Base-by-base conservation (phyloP, 2,797 vertebrate genomes). In the Enteromius thamalakanensis region DNA sequence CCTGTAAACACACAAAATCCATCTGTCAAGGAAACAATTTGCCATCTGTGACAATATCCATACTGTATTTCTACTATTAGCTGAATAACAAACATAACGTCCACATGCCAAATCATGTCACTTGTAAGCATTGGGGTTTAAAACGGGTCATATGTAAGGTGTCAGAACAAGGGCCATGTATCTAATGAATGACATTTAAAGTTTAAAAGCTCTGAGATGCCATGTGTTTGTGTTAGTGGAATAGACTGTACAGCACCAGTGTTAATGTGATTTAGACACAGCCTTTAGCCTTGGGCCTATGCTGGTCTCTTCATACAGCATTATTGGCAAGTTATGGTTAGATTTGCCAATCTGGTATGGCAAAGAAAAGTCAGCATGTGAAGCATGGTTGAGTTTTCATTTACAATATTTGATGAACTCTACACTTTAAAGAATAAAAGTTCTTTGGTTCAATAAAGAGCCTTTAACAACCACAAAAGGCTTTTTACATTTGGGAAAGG, bases 1-100 rank as follows among this genome's bases (percentile, higher is more conserved):
- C 98, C 98, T 99, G 89, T 69, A 65, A 89, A 65, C 47, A 89
- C 53, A 88, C 79, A 67, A 80, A 90, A 86, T 70, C 23, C 23
- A 76, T 70, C 51, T 29, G 47, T 70, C 49, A 80, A 53, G 19
- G 37, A 62, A 23, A 80, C 19, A 58, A 26, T 34, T 69, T 55
- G 49, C 79, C 37, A 58, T 71, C 23, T 80, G 67, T 45, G 29
- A 37, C 79, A 32, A 53, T 51, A 67, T 62, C 21, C 23, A 40
- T 72, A 76, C 34, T 19, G 37, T 51, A 71, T 64, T 84, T 49
- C 26, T 68, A 51, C 65, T 23, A 19, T 69, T 26, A 53, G 40
- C 32, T 34, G 21, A 68, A 42, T 72, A 51, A 34, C 60, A 65
- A 58, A 21, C 40, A 40, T 70, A 62, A 68, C 75, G 21, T 45